Evolutionary conservation across 2,888 invertebrate species (phyloP).

Genomic region (Ophion ellenae): DNA sequence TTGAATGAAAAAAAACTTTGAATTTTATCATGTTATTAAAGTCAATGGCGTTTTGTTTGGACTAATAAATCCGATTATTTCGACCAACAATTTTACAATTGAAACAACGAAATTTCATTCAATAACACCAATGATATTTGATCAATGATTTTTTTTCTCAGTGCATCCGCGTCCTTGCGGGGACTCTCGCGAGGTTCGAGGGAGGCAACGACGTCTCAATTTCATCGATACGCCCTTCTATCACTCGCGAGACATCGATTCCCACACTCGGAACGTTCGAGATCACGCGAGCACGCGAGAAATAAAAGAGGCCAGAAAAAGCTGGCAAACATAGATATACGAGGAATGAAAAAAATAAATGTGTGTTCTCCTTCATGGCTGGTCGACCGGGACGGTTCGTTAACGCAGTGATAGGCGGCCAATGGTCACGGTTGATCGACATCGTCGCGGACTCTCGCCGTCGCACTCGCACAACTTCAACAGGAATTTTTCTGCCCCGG

Average conservation of each 20-base stretch:
- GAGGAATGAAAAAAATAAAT: constrained; percentile 34
- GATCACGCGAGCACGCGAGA: not conserved
- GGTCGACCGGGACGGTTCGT: constrained; percentile 70
- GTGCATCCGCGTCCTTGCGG: no score
- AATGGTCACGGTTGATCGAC: constrained; percentile 79
- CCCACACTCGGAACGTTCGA: not conserved
- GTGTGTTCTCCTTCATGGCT: constrained; percentile 71
- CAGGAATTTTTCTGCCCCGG: constrained; percentile 43
- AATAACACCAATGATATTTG: no score
- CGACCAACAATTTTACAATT: no score
- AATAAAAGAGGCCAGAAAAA: not conserved
- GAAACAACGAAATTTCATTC: no score
- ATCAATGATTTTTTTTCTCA: no score
- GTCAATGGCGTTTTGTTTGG: no score
- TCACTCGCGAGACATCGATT: not conserved
- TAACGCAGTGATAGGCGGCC: constrained; percentile 77
- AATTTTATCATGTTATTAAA: no score
- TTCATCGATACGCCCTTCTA: not conserved
- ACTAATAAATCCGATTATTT: no score
- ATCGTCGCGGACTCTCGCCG: constrained; percentile 57
- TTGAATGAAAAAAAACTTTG: no score
- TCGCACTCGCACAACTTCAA: constrained; percentile 28
- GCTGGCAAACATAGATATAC: not conserved
- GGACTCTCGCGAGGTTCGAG: not conserved
- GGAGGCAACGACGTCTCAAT: not conserved